Evolutionary conservation across 2,888 invertebrate genomes (phyloP).

Genomic region (Troides oblongomaculatus): DNA sequence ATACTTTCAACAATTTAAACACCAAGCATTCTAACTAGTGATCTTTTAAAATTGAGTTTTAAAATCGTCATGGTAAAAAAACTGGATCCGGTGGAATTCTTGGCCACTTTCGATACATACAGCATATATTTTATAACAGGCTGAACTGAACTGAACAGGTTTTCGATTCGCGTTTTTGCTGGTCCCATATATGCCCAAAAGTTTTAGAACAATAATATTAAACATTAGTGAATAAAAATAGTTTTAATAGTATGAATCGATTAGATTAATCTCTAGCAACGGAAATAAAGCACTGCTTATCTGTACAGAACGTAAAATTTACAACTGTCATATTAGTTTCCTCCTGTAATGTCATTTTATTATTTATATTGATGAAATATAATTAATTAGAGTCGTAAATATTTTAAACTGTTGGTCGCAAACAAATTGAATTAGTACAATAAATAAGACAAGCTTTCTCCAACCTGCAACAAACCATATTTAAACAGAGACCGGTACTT

Average conservation of each 20-base stretch:
- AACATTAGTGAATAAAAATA: slow-evolving; percentile 6
- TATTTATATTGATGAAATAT: too few relatives aligned
- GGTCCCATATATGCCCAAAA: slow-evolving; percentile 12
- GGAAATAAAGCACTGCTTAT: not conserved
- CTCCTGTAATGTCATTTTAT: too few relatives aligned
- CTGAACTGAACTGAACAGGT: slow-evolving; percentile 31
- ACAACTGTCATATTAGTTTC: too few relatives aligned
- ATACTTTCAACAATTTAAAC: slow-evolving; percentile 1
- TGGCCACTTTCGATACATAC: slow-evolving; percentile 39
- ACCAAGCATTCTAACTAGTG: not conserved
- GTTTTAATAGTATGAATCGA: not conserved
- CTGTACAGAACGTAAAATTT: not conserved
- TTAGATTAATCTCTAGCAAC: too few relatives aligned
- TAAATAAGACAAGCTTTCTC: too few relatives aligned
- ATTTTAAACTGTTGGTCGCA: too few relatives aligned
- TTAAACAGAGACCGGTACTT: too few relatives aligned
- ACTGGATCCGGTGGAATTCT: slow-evolving; percentile 37
- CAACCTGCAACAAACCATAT: too few relatives aligned
- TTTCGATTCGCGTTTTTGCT: slow-evolving; percentile 30
- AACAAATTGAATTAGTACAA: too few relatives aligned
- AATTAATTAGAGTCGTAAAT: too few relatives aligned
- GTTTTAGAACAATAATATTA: slow-evolving; percentile 29
- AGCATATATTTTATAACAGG: slow-evolving; percentile 24
- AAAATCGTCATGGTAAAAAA: slow-evolving; percentile 26
- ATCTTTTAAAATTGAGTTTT: slow-evolving; percentile 8